Percentiles rank a stretch among this genome's conserved stretches.
These are phyloP conservation scores for Sclerurus mexicanus DNA, from an alignment of 2,113 vertebrate genomes.

Conservation along the genomic window DNA sequence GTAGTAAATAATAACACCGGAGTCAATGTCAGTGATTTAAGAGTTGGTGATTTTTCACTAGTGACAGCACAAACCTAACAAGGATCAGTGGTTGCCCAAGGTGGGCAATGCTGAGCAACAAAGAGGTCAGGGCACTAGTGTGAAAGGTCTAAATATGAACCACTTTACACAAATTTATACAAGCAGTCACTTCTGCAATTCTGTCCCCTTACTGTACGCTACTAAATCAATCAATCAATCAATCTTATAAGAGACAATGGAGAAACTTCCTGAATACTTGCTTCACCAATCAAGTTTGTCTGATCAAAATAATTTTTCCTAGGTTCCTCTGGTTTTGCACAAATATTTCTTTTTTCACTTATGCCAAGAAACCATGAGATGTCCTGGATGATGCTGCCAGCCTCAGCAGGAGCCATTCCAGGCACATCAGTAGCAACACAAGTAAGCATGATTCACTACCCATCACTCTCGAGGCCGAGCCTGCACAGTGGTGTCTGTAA, in stretches of 20 bases:
- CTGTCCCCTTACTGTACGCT: not conserved
- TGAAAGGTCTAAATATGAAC: not conserved
- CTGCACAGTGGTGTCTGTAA: rapidly evolving
- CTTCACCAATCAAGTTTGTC: not conserved
- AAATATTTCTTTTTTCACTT: not conserved
- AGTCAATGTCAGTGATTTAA: not conserved
- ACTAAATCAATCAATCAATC: not conserved
- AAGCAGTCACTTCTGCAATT: not conserved
- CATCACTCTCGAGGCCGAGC: not conserved
- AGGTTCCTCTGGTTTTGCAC: not conserved
- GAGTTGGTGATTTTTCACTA: not conserved
- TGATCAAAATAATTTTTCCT: not conserved
- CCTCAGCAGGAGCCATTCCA: not conserved
- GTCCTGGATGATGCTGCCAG: not conserved
- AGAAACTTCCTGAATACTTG: not conserved
- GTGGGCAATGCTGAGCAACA: not conserved
- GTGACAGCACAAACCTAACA: not conserved
- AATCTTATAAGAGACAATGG: not conserved
- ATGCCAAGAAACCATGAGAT: not conserved
- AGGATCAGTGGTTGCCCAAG: not conserved
- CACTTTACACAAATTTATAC: not conserved
- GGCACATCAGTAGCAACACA: not conserved
- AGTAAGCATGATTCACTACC: not conserved
- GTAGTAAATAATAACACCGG: not conserved
- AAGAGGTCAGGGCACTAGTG: not conserved